Base-by-base conservation (phyloP, 2,797 vertebrate genomes). In the Pseudomugil gertrudae region DNA sequence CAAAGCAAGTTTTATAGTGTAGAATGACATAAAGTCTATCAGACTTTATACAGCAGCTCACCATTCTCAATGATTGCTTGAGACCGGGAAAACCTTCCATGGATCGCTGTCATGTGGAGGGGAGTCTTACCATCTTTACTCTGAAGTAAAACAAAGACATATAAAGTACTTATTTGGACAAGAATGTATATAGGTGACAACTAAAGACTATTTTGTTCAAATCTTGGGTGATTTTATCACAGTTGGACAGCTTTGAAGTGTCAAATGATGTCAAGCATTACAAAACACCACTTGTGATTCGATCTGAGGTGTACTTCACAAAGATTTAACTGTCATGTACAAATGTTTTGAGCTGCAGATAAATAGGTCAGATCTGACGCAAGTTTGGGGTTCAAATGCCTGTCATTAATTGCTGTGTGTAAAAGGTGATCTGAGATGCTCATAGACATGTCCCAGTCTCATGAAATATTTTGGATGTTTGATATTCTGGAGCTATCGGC, bases 111-210 rank as follows among this genome's bases (percentile, higher is more conserved):
- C 97, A 99, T 99, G 86, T 99, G 98, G 73, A 99, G 94, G 38
- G 98, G 97, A 63, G 96, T 99, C 91, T 99, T 99, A 6, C 97
- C 97, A 84, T 99, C 98, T 94, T 97, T 99, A 92, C 98, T 99
- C 98, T 99, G 91, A 61, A 90, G 81, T 29, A 40, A 87, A 72
- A 76, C 43, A 72, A 73, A 72, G 69, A 43, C 11, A 69, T 9
- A 69, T 27, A 58, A 71, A 33, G 29, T 26, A 0, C 5, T 9
- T 35, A 30, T 30, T 30, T 30, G 3, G 0, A 13, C 8, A 26
- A 19, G 32, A 24, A 15, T 43, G 23, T 0, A 9, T 8, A 24
- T 30, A 59, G 38, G 29, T 17, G 15, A 33, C 26, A 3, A 38
- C 24, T 6, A 9, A 53, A n/a, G 33, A 23, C 7, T 13, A 6